phyloP scores from a whole-genome alignment of 1,140 invertebrate species.

The Aphelinus atriplicis region DNA sequence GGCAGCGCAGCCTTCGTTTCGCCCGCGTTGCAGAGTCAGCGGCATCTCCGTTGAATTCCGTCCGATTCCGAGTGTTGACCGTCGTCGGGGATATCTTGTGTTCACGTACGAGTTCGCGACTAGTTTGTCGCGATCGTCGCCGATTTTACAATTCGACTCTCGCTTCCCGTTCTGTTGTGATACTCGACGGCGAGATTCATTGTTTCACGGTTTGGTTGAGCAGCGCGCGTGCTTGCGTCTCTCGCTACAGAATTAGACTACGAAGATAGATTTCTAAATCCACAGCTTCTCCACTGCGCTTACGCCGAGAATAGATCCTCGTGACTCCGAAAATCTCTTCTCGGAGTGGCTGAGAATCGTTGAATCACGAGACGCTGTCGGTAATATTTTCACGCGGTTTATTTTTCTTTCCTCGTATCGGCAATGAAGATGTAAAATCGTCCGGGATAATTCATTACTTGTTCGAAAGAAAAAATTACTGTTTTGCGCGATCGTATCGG shows the following conservation, averaged over 20 bases:
- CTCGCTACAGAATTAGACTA: constrained; percentile 28
- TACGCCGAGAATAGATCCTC: constrained; percentile 26
- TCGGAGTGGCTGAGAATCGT: constrained; percentile 7
- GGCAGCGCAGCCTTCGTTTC: too few relatives aligned
- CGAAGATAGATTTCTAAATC: constrained; percentile 39
- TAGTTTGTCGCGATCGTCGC: too few relatives aligned
- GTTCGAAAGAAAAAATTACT: constrained; percentile 14
- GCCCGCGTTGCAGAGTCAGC: too few relatives aligned
- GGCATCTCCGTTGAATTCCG: too few relatives aligned
- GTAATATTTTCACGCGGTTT: neutral
- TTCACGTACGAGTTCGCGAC: too few relatives aligned
- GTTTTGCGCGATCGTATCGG: neutral
- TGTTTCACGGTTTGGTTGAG: neutral
- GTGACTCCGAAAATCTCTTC: constrained; percentile 31
- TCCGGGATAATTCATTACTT: neutral
- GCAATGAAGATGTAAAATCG: neutral
- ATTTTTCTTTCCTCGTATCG: neutral
- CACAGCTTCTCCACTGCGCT: constrained; percentile 18
- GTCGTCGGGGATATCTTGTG: too few relatives aligned
- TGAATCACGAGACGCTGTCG: neutral
- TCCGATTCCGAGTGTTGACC: too few relatives aligned
- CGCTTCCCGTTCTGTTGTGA: too few relatives aligned
- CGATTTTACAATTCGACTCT: too few relatives aligned
- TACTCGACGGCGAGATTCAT: too few relatives aligned
- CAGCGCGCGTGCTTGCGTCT: neutral